A percentile compares a stretch with the other conserved stretches of the same genome.
phyloP scores from a whole-genome alignment of 1,140 invertebrate genomes.

The Zeugodacus cucurbitae region DNA sequence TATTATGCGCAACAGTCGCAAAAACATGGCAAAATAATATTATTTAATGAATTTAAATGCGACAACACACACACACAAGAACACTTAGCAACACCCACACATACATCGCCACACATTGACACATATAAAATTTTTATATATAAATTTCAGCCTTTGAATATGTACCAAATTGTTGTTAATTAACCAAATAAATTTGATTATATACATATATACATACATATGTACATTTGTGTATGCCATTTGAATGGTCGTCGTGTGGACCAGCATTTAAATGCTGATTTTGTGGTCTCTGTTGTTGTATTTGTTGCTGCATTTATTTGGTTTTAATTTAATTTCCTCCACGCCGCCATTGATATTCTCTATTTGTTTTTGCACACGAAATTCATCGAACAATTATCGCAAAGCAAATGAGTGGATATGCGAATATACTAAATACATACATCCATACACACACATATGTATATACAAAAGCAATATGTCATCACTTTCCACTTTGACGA shows the following conservation, averaged over 20 bases:
- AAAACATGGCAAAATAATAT: not conserved
- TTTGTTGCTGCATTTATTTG: not conserved
- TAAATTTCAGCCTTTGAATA: conserved; percentile 25
- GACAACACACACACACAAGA: not conserved
- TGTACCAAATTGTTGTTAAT: conserved; percentile 51
- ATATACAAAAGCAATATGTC: not conserved
- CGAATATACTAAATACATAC: not conserved
- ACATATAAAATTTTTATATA: not conserved
- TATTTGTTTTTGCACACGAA: not conserved
- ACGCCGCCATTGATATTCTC: not conserved
- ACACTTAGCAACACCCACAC: not conserved
- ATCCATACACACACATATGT: not conserved
- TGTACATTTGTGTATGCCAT: not conserved
- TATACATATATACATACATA: too few species aligned
- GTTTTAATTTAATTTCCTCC: not conserved
- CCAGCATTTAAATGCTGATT: not conserved
- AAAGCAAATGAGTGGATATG: not conserved
- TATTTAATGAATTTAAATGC: not conserved
- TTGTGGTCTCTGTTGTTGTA: not conserved
- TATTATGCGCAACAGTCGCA: not conserved
- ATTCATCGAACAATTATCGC: not conserved
- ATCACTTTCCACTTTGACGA: not conserved
- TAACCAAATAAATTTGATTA: conserved; percentile 46
- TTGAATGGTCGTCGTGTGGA: not conserved
- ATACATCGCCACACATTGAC: not conserved